Conservation (phyloP, 1,140 invertebrate species). For the Yoshiicerus persimilis region DNA sequence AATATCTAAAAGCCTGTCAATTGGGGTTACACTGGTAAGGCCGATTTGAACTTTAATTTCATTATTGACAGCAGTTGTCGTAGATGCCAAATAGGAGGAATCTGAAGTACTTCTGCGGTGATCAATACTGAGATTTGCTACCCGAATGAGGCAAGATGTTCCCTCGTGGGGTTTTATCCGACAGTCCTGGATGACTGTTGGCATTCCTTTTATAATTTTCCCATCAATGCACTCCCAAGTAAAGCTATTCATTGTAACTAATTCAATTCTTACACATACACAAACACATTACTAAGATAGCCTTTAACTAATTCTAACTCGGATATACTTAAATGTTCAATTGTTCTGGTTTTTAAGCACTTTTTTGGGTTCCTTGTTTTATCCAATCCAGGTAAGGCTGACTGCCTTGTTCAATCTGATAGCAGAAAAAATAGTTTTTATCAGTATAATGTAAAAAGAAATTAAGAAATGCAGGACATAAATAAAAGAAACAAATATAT, state of each 20-base stretch:
- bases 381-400: slow-evolving; percentile 52
- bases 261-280: not conserved
- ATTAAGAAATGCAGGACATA: not conserved
- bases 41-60: not conserved
- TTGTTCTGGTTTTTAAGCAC: not conserved
- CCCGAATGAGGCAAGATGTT: not conserved
- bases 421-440: not conserved
- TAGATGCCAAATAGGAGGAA: not conserved
- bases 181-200: no score
- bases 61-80: no score
- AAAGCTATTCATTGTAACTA: not conserved
- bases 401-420: slow-evolving; percentile 52
- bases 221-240: not conserved
- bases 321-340: not conserved
- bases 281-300: not conserved
- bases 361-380: not conserved
- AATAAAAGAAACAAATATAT: no score
- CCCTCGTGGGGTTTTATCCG: not conserved
- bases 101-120: not conserved
- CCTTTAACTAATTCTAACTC: no score
- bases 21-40: not conserved
- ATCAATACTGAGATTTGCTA: not conserved
- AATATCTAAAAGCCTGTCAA: not conserved
- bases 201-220: not conserved
- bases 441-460: not conserved